Evolutionary conservation across 2,113 vertebrate genomes (phyloP), one percentile per base, ranked within the genome.

Genomic region (Macaca nemestrina): DNA sequence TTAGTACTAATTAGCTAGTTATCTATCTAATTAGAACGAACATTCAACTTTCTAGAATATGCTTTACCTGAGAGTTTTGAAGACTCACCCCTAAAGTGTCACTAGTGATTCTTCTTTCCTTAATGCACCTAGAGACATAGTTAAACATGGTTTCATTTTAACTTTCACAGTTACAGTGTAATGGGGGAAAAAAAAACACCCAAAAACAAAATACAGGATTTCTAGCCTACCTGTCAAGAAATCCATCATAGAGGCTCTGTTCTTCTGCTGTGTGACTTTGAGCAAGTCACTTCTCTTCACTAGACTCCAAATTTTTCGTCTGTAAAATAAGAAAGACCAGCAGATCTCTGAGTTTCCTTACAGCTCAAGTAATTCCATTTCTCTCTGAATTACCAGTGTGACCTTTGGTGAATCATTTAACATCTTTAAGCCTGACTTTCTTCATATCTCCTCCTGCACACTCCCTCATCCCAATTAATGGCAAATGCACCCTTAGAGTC

Each of bases 341-440:
- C 50, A 59, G 17, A 88, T 43, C 22, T 96, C 61, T 84, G 55
- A 92, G 25, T 83, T 92, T 23, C 5, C 12, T 64, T 9, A 38
- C 6, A 88, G 43, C 64, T 84, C 35, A 76, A 90, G 18, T 10
- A 88, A 43, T 45, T 81, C 35, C 79, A 12, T 73, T 94, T 92
- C 35, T 35, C 72, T 92, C 7, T 88, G 83, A 88, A 43, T 80
- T 84, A 67, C 16, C 27, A 59, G 3, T 4, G 20, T 45, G n/a
- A 94, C 55, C 43, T 93, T 93, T 30, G 43, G 35, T 89, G 23
- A 89, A 73, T 97, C 40, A 92, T 64, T 96, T 43, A 88, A 43
- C 11, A 38, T 81, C 25, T 92, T 64, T 4, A 1, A 93, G 40
- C 3, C 68, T 68, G 32, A 83, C 59, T 95, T 91, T 97, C 40